Base-by-base conservation (phyloP, 2,888 invertebrate species). In the Oxyteleia sp. region DNA sequence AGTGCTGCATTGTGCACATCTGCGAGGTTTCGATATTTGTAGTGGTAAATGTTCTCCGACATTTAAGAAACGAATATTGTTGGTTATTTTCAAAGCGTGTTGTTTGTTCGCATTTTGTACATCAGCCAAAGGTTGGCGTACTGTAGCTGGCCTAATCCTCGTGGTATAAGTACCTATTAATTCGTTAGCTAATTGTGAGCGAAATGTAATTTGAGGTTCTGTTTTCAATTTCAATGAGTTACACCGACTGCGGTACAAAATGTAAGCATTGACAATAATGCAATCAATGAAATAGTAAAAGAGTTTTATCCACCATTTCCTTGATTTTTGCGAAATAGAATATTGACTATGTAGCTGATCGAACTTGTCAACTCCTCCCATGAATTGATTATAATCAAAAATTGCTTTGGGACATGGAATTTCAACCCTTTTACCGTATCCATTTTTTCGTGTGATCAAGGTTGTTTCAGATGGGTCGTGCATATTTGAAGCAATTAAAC, bases 271-370 rank as follows among this genome's bases (percentile, higher is more conserved):
- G 1, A 41, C 72, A 26, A 74, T 49, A 11, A 35, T 51, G 23
- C 57, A 23, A 57, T 68, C 74, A 13, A 78, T 68, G 1, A 68
- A 16, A 69, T 61, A 69, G 45, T 82, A 74, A 53, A 74, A 68
- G 16, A 68, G 16, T 55, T 66, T 61, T 53, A 78, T 61, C 53
- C 68, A 69, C 75, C 63, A 81, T 75, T 68, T 82, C 23, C 51
- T 72, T 0, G 61, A 82, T 51, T 51, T 66, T 18, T 53, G 53
- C 11, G 23, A 45, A 29, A 78, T 23, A n/a, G 11, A 7, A 32
- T 59, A 69, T 29, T 38, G 20, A 43, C 51, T 20, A 35, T 61
- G 15, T 45, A 72, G 15, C 61, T 66, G 64, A 59, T 71, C 76
- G 68, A 72, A 49, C 35, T 41, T 15, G 26, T 75, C 74, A 15